These are phyloP conservation scores for Drosophila percnosoma DNA, from an alignment of 2,888 invertebrate genomes.

Conservation along the genomic window DNA sequence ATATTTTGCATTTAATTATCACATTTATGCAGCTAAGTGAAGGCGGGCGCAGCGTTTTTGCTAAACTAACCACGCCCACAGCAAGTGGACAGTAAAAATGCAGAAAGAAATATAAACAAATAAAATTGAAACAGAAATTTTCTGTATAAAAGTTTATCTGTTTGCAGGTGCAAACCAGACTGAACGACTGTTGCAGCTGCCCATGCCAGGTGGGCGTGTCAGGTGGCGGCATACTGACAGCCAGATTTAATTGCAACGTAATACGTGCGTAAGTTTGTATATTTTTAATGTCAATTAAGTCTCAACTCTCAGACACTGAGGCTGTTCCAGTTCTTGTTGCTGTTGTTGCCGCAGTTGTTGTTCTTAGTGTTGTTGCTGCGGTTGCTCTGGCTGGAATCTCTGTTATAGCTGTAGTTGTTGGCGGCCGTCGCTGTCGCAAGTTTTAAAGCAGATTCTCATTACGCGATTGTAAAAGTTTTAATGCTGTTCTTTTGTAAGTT, in stretches of 20 bases:
- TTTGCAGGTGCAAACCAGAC: slow-evolving; percentile 27
- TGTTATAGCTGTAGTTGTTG: slow-evolving; percentile 44
- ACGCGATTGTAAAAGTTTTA: slow-evolving; percentile 80
- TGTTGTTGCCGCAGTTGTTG: neutral
- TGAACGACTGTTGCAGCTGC: slow-evolving; percentile 18
- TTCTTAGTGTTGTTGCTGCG: slow-evolving; percentile 27
- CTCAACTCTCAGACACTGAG: slow-evolving; percentile 63
- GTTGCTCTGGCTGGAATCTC: slow-evolving; percentile 48
- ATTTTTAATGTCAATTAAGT: slow-evolving; percentile 75
- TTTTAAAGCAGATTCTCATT: slow-evolving; percentile 81
- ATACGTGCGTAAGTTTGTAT: slow-evolving; percentile 68
- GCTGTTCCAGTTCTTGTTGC: slow-evolving; percentile 14
- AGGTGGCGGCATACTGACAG: slow-evolving; percentile 17
- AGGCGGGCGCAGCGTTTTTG: slow-evolving; percentile 12
- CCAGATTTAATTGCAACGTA: slow-evolving; percentile 65
- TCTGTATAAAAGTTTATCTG: slow-evolving; percentile 43
- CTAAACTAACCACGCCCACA: slow-evolving; percentile 33
- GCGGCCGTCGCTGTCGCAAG: slow-evolving; percentile 68
- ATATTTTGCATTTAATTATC: slow-evolving; percentile 79
- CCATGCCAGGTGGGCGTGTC: slow-evolving; percentile 25
- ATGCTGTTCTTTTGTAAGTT: slow-evolving; percentile 79
- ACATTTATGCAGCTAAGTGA: slow-evolving; percentile 40
- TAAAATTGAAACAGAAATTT: slow-evolving; percentile 57
- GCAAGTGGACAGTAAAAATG: slow-evolving; percentile 21
- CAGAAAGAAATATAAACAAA: slow-evolving; percentile 17